A percentile compares a stretch with the other conserved stretches of the same genome.
Conservation (phyloP, 2,797 vertebrate species). For the Staurois parvus region DNA sequence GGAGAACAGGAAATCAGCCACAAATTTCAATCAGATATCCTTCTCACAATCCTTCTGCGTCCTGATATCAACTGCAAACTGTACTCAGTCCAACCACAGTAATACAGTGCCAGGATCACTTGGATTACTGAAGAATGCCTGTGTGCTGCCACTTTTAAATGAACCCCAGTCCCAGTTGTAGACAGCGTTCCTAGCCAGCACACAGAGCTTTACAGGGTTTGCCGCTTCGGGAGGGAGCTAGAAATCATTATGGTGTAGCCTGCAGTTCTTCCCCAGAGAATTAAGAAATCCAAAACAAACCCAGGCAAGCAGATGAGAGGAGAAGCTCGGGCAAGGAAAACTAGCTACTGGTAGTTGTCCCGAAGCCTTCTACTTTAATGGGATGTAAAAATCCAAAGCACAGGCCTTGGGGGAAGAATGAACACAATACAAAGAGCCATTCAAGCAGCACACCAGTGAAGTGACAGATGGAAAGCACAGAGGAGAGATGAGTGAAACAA, state of each 20-base stretch:
- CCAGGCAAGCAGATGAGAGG: no score
- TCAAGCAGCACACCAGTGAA: neutral
- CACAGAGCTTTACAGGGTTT: neutral
- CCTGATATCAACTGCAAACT: no score
- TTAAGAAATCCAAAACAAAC: neutral
- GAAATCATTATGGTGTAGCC: neutral
- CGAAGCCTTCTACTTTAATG: neutral
- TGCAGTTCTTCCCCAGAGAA: neutral
- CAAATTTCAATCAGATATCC: no score
- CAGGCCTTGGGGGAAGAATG: neutral
- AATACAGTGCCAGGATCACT: no score
- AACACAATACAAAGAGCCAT: neutral
- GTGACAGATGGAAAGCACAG: neutral
- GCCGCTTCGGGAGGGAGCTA: neutral
- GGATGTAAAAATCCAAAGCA: constrained; percentile 6
- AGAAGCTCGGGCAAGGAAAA: no score
- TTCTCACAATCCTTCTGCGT: no score
- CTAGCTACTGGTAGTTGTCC: neutral
- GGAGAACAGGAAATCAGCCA: no score
- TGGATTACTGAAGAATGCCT: no score
- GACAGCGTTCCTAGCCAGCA: no score
- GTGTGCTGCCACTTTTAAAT: no score
- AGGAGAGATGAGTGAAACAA: neutral
- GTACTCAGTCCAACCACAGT: no score
- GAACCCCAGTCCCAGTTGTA: no score